These are phyloP conservation scores for Limnephilus lunatus DNA, from an alignment of 2,888 invertebrate species.

Conservation along the genomic window DNA sequence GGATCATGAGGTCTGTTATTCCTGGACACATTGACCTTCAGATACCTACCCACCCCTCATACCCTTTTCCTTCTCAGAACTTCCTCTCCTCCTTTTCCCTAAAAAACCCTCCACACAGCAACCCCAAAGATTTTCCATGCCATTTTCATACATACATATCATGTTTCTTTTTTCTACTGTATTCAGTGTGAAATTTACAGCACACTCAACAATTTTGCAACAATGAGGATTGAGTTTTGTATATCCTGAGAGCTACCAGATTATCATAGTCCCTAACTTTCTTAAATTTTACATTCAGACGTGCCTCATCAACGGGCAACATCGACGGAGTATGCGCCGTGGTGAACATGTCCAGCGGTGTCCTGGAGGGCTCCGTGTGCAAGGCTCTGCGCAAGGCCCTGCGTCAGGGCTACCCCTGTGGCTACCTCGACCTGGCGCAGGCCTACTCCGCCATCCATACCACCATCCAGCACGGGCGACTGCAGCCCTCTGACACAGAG, in stretches of 20 bases:
- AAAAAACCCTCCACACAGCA: no score
- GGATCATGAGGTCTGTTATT: no score
- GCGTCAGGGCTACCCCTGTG: conserved; percentile 87
- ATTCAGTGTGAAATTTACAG: no score
- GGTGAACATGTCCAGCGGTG: conserved; percentile 93
- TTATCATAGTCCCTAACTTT: background rate
- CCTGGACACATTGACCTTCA: no score
- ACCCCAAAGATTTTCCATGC: no score
- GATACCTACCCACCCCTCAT: background rate
- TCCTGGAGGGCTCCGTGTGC: conserved; percentile 91
- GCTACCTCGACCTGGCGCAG: conserved; percentile 86
- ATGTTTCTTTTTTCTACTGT: no score
- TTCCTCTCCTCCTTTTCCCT: no score
- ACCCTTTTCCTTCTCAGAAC: background rate
- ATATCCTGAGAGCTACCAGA: background rate
- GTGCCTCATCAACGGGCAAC: conserved; percentile 93
- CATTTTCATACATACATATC: no score
- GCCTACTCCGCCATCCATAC: conserved; percentile 90
- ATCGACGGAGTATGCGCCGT: conserved; percentile 98
- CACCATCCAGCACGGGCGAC: conserved; percentile 87
- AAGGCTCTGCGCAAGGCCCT: conserved; percentile 85
- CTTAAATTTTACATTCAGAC: conserved; percentile 74
- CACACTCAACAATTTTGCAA: no score
- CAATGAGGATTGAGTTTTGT: no score
- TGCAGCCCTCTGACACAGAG: conserved; percentile 88